Conservation (phyloP, 1,140 invertebrate species). For the Penaeus japonicus region DNA sequence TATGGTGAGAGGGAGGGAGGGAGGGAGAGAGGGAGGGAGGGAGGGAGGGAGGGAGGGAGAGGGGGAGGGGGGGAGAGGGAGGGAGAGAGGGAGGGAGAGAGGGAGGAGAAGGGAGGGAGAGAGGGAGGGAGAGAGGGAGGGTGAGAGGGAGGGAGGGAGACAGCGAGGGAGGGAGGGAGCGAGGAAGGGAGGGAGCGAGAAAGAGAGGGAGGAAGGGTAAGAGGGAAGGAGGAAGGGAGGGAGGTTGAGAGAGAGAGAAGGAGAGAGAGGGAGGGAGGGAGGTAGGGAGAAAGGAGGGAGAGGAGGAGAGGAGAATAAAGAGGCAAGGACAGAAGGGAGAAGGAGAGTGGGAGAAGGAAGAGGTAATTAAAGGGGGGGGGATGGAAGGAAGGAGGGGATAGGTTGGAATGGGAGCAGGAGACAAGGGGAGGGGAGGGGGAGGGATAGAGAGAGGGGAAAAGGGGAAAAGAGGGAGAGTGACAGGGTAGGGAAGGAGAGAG, state of each 20-base stretch:
- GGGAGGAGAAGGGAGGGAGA: no score
- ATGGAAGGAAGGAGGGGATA: no score
- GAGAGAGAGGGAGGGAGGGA: constrained; percentile 2
- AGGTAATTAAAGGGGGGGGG: no score
- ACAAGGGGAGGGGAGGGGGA: no score
- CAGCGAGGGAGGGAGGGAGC: neutral
- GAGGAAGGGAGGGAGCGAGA: neutral
- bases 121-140: no score
- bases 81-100: no score
- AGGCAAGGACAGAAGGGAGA: neutral
- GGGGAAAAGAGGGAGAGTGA: no score
- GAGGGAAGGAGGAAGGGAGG: no score
- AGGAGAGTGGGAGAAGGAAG: neutral
- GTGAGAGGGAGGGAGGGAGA: neutral
- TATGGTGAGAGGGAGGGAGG: neutral
- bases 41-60: neutral
- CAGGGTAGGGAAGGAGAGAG: neutral
- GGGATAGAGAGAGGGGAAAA: no score
- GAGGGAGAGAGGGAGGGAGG: neutral
- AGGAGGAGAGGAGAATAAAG: neutral
- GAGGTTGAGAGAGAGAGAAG: constrained; percentile 15
- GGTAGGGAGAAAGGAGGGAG: no score
- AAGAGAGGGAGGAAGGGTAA: neutral
- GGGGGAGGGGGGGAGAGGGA: no score
- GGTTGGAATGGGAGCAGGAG: no score